phyloP scores from a whole-genome alignment of 1,140 invertebrate genomes.

The Trichomalopsis sarcophagae region DNA sequence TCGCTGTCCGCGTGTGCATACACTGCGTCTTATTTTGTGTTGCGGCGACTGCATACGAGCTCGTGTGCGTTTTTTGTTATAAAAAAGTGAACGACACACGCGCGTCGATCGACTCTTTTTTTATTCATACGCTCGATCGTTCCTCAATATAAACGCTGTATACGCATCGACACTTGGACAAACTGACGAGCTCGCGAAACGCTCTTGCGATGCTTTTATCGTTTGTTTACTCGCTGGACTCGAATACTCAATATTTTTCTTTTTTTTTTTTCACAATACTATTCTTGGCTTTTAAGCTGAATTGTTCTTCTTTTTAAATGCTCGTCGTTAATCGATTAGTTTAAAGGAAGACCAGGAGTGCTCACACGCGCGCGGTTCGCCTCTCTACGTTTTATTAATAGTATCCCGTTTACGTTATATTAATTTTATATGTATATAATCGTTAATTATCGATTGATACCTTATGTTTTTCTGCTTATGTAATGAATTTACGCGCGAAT shows the following conservation, averaged over 20 bases:
- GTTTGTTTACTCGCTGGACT: background rate
- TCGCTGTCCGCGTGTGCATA: background rate
- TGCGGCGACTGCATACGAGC: background rate
- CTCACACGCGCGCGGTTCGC: background rate
- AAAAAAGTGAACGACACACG: conserved; percentile 19
- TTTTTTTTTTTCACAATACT: background rate
- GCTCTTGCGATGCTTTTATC: background rate
- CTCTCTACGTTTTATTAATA: background rate
- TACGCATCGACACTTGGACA: background rate
- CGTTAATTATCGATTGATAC: background rate
- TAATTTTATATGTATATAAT: background rate
- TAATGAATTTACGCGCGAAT: conserved; percentile 15
- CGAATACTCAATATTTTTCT: background rate
- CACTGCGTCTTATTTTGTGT: background rate
- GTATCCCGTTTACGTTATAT: background rate
- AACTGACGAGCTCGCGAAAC: background rate
- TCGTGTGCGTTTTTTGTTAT: background rate
- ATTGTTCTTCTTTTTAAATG: background rate
- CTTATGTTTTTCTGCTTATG: conserved; percentile 28
- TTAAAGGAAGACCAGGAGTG: conserved; percentile 29
- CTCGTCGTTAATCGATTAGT: conserved; percentile 13
- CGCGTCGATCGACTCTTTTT: background rate
- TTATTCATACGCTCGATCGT: background rate
- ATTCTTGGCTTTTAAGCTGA: background rate
- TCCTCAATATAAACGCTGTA: background rate